Evolutionary conservation across 37 sponge, comb jelly and placozoan genomes (phyloP).

Genomic region (Oopsacas minuta): DNA sequence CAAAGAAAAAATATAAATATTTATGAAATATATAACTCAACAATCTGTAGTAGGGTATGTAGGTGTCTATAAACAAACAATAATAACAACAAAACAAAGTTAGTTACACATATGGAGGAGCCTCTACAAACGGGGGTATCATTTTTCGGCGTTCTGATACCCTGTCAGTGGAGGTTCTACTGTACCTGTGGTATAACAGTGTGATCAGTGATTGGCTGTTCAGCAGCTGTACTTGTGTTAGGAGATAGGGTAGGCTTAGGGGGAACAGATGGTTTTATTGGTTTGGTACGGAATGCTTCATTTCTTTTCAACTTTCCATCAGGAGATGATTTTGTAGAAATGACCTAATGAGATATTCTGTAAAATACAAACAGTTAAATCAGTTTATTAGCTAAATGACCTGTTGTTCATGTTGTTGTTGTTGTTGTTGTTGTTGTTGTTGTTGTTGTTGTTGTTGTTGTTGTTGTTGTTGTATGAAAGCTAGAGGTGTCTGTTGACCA

Average conservation of each 20-base stretch:
- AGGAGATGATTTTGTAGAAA: not conserved
- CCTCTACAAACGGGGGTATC: not conserved
- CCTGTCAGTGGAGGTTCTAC: too few relatives aligned
- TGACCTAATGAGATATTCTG: not conserved
- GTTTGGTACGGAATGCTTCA: not conserved
- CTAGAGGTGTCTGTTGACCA: slow-evolving; percentile 3
- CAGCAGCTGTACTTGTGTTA: not conserved
- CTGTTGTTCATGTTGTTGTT: not conserved
- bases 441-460: not conserved
- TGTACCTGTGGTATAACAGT: too few relatives aligned
- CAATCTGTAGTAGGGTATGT: too few relatives aligned
- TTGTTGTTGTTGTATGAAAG: not conserved
- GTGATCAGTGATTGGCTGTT: not conserved
- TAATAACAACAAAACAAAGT: not conserved
- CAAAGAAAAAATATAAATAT: too few relatives aligned
- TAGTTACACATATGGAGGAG: not conserved
- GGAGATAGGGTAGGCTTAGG: slow-evolving; percentile 15
- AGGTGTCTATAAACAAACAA: too few relatives aligned
- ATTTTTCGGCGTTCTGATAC: too few relatives aligned
- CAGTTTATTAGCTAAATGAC: not conserved
- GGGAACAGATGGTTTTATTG: not conserved
- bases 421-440: not conserved
- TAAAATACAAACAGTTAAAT: not conserved
- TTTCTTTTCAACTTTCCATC: not conserved
- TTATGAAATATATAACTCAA: too few relatives aligned